Conservation (phyloP, 2,113 vertebrate genomes). For the Dasyurus viverrinus region DNA sequence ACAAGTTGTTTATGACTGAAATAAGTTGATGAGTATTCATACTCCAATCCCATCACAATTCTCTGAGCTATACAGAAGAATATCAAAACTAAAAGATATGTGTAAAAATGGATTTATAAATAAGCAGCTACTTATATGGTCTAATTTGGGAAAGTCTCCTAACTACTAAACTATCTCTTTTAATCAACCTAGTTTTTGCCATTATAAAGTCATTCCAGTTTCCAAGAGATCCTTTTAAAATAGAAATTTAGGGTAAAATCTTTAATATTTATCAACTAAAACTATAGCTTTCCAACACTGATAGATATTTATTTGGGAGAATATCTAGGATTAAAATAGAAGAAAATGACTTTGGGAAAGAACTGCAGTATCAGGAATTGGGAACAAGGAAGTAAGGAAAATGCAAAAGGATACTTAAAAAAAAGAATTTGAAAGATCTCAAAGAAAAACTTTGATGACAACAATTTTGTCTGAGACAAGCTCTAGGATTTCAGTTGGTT, state of each 20-base stretch:
- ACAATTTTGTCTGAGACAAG: not conserved
- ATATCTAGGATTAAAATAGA: too few relatives aligned
- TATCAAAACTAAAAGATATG: not conserved
- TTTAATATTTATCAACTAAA: not conserved
- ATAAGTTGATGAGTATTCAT: not conserved
- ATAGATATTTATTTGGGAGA: not conserved
- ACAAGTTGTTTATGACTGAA: not conserved
- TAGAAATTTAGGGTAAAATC: not conserved
- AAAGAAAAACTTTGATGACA: not conserved
- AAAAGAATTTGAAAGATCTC: not conserved
- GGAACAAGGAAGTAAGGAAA: too few relatives aligned
- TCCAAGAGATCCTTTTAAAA: not conserved
- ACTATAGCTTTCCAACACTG: not conserved
- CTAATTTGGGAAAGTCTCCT: not conserved
- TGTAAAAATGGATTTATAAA: not conserved
- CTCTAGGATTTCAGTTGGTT: not conserved
- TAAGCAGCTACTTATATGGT: not conserved
- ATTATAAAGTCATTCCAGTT: not conserved
- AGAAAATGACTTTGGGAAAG: too few relatives aligned
- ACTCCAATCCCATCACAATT: not conserved
- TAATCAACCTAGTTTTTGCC: not conserved
- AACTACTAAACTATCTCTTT: not conserved
- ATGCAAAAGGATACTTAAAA: too few relatives aligned
- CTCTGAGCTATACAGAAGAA: not conserved
- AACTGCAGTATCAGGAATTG: too few relatives aligned